Evolutionary conservation across 2,888 invertebrate species (phyloP).

Genomic region (Anthophora plumipes): DNA sequence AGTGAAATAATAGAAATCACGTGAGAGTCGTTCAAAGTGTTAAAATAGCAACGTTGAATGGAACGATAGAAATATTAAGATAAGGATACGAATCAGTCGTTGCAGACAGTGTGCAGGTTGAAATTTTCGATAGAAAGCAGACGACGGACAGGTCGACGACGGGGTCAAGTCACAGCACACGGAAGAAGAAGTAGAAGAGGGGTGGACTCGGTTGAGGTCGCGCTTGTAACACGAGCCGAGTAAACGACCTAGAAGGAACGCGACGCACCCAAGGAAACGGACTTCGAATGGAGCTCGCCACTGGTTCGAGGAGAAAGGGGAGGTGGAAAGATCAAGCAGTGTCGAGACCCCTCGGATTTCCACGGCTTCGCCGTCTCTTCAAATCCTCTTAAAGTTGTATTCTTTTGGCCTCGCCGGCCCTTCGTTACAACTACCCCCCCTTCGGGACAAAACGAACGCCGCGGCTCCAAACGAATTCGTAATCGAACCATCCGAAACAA

Average conservation of each 20-base stretch:
- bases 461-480: constrained; percentile 71
- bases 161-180: constrained; percentile 26
- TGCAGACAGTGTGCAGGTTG: neutral
- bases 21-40: too few species aligned
- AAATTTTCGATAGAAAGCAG: neutral
- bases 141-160: constrained; percentile 5
- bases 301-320: constrained; percentile 44
- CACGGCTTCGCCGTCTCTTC: constrained; percentile 84
- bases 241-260: constrained; percentile 65
- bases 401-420: constrained; percentile 83
- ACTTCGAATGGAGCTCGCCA: constrained; percentile 29
- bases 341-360: constrained; percentile 84
- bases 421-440: constrained; percentile 54
- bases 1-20: too few species aligned
- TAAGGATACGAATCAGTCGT: too few species aligned
- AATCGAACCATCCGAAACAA: constrained; percentile 77
- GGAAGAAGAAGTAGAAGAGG: constrained; percentile 25
- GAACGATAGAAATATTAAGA: too few species aligned
- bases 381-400: constrained; percentile 85
- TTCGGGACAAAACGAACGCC: constrained; percentile 32
- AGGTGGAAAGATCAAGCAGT: constrained; percentile 81
- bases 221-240: constrained; percentile 77
- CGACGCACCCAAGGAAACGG: constrained; percentile 55
- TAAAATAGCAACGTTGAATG: too few species aligned
- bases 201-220: constrained; percentile 50